A percentile compares a stretch with the other conserved stretches of the same genome.
Evolutionary conservation across 2,888 invertebrate species (phyloP).

Genomic region (Perithous albicinctus): DNA sequence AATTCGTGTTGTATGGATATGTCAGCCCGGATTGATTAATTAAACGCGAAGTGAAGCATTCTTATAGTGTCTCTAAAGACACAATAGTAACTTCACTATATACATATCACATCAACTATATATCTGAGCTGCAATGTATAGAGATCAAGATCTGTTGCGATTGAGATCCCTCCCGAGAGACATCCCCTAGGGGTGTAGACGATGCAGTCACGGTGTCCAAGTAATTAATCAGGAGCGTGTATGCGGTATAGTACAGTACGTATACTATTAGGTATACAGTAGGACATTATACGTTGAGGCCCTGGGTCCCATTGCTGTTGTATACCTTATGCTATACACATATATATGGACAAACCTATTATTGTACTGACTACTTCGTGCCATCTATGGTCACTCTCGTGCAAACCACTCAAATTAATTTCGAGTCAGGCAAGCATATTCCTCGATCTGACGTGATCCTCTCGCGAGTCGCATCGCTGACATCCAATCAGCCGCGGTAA

Average conservation of each 20-base stretch:
- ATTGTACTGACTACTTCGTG: slow-evolving; percentile 3
- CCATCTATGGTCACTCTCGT: slow-evolving; percentile 68
- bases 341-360: neutral
- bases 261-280: slow-evolving; percentile 41
- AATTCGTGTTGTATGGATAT: slow-evolving; percentile 38
- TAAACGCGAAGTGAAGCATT: slow-evolving; percentile 38
- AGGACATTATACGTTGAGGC: slow-evolving; percentile 34
- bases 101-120: neutral
- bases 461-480: slow-evolving; percentile 72
- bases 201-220: slow-evolving; percentile 70
- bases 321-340: slow-evolving; percentile 9
- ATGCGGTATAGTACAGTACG: slow-evolving; percentile 39
- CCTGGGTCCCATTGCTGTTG: slow-evolving; percentile 12
- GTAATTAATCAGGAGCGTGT: slow-evolving; percentile 77
- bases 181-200: slow-evolving; percentile 67
- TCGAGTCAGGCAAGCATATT: slow-evolving; percentile 82
- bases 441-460: slow-evolving; percentile 77
- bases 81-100: slow-evolving; percentile 1
- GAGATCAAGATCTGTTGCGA: slow-evolving; percentile 65
- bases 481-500: slow-evolving; percentile 78
- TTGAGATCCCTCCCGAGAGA: slow-evolving; percentile 66
- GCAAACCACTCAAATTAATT: slow-evolving; percentile 84
- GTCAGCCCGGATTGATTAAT: slow-evolving; percentile 56
- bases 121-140: slow-evolving; percentile 43
- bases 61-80: neutral